phyloP scores from a whole-genome alignment of 2,888 invertebrate species.

The Drosophila helvetica region DNA sequence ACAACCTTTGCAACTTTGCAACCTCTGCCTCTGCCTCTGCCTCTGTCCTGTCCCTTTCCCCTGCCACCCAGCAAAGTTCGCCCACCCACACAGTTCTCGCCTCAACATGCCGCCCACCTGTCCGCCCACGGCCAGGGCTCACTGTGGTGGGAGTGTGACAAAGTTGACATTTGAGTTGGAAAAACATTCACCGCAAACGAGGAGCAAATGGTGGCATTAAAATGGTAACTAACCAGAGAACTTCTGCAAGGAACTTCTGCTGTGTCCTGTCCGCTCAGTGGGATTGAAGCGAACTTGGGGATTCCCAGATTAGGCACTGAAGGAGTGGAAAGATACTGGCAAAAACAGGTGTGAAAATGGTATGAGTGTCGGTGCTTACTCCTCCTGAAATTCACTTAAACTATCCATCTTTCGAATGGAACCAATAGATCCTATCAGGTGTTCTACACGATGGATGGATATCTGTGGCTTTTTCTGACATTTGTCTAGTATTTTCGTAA shows the following conservation, averaged over 20 bases:
- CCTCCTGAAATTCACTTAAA: background rate
- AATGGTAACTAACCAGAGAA: conserved; percentile 33
- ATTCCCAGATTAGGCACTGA: background rate
- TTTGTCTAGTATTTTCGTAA: too few species aligned
- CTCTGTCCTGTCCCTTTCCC: conserved; percentile 9
- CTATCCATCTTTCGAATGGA: too few species aligned
- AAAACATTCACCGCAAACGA: conserved; percentile 37
- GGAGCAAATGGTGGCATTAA: conserved; percentile 20
- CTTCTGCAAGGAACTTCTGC: background rate
- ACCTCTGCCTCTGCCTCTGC: conserved; percentile 9
- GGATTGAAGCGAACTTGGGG: background rate
- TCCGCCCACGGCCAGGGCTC: conserved; percentile 33
- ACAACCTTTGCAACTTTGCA: conserved; percentile 35
- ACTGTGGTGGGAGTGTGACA: conserved; percentile 38
- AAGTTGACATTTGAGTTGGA: conserved; percentile 46
- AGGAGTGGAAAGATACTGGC: too few species aligned
- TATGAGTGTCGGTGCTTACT: too few species aligned
- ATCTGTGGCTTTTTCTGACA: too few species aligned
- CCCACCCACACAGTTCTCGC: background rate
- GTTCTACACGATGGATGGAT: too few species aligned
- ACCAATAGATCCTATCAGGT: too few species aligned
- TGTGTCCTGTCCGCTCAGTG: background rate
- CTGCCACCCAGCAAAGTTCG: background rate
- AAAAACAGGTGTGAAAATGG: too few species aligned
- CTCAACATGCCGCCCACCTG: conserved; percentile 20